These are phyloP conservation scores for Drosophila azteca DNA, from an alignment of 1,140 invertebrate species.

Conservation along the genomic window DNA sequence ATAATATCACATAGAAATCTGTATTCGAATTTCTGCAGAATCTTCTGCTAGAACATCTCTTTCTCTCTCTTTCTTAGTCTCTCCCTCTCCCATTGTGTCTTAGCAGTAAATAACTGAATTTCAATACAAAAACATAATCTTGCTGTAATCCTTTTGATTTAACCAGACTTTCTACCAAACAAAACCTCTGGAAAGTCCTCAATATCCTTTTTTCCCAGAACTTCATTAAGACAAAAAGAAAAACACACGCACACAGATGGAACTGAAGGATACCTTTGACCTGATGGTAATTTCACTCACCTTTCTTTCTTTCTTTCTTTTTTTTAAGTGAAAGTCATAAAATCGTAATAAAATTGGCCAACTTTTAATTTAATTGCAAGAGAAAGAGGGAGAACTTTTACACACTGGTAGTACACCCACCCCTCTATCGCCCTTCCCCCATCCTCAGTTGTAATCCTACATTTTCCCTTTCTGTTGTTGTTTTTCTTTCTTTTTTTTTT, in stretches of 20 bases:
- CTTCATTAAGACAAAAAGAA: slow-evolving; percentile 12
- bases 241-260: not conserved
- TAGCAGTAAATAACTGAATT: too few species aligned
- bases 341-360: slow-evolving; percentile 68
- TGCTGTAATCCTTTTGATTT: too few species aligned
- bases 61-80: too few species aligned
- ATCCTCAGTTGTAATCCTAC: slow-evolving; percentile 2
- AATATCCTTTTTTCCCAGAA: not conserved
- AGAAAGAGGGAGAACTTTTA: slow-evolving; percentile 27
- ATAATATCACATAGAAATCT: too few species aligned
- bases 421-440: not conserved
- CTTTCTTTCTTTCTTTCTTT: not conserved
- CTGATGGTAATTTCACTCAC: slow-evolving; percentile 37
- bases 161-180: not conserved
- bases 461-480: not conserved
- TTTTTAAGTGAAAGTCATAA: slow-evolving; percentile 58
- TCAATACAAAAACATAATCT: too few species aligned
- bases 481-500: slow-evolving; percentile 18
- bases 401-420: slow-evolving; percentile 24
- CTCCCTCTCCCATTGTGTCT: too few species aligned
- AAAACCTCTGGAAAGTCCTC: not conserved
- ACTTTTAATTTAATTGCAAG: slow-evolving; percentile 76
- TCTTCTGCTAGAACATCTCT: too few species aligned
- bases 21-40: too few species aligned
- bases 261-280: slow-evolving; percentile 15